Evolutionary conservation across 2,113 vertebrate species (phyloP).

Genomic region (Pheucticus melanocephalus): DNA sequence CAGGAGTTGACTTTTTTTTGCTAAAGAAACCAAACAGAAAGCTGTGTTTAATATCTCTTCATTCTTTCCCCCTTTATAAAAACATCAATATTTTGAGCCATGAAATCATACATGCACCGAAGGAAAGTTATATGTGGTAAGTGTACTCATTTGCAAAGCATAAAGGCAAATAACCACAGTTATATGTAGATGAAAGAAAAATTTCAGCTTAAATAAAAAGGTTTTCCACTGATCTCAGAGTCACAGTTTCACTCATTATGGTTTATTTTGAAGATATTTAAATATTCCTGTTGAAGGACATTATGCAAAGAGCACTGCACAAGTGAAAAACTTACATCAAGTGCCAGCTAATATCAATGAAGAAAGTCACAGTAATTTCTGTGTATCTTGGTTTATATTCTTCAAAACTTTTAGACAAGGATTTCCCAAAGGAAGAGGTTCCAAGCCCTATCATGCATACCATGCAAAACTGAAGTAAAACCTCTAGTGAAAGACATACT

Average conservation of each 20-base stretch:
- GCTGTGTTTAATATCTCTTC: background rate
- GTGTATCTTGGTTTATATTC: background rate
- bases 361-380: background rate
- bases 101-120: background rate
- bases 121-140: background rate
- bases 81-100: background rate
- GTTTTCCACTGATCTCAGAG: background rate
- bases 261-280: background rate
- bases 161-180: background rate
- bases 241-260: background rate
- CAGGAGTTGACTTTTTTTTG: background rate
- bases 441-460: accelerated
- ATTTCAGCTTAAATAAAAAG: background rate
- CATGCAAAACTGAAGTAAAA: background rate
- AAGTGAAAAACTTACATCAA: background rate
- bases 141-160: background rate
- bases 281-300: background rate
- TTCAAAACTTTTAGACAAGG: background rate
- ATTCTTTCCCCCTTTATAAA: background rate
- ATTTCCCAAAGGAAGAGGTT: background rate
- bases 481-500: background rate
- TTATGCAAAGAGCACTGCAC: background rate
- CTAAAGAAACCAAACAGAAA: background rate
- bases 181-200: background rate
- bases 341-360: background rate